These are phyloP conservation scores for Esox lucius DNA, from an alignment of 2,797 vertebrate genomes.

Conservation along the genomic window DNA sequence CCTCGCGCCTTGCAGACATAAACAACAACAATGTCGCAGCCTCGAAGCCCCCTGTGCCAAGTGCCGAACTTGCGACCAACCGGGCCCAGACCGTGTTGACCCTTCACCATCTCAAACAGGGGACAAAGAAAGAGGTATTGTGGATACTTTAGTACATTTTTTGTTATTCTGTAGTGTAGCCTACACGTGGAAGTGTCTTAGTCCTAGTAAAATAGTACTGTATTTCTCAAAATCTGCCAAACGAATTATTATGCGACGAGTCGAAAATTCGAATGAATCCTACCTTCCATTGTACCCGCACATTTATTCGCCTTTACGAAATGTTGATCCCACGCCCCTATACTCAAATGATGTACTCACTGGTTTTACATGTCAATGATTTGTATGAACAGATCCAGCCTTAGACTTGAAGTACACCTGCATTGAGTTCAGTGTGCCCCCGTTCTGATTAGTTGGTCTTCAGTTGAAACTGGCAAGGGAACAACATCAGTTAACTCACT, in stretches of 20 bases:
- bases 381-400: background rate
- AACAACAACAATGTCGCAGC: constrained; percentile 38
- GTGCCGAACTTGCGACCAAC: constrained; percentile 12
- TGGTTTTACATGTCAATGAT: background rate
- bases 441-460: too few species aligned
- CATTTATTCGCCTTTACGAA: background rate
- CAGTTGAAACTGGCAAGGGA: too few species aligned
- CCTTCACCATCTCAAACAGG: constrained; percentile 33
- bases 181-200: background rate
- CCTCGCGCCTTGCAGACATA: constrained; percentile 36
- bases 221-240: background rate
- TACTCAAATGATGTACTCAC: background rate
- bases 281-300: background rate
- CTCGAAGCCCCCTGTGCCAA: background rate
- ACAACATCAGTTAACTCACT: too few species aligned
- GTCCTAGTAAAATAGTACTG: background rate
- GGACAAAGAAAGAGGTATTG: constrained; percentile 50
- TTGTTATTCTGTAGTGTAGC: background rate
- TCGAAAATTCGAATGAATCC: background rate
- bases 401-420: too few species aligned
- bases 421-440: too few species aligned
- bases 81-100: constrained; percentile 27
- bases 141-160: background rate
- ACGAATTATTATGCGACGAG: background rate
- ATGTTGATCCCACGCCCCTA: background rate